A percentile compares a stretch with the other conserved stretches of the same genome.
Conservation (phyloP, 2,113 vertebrate genomes). For the Epinephelus moara region DNA sequence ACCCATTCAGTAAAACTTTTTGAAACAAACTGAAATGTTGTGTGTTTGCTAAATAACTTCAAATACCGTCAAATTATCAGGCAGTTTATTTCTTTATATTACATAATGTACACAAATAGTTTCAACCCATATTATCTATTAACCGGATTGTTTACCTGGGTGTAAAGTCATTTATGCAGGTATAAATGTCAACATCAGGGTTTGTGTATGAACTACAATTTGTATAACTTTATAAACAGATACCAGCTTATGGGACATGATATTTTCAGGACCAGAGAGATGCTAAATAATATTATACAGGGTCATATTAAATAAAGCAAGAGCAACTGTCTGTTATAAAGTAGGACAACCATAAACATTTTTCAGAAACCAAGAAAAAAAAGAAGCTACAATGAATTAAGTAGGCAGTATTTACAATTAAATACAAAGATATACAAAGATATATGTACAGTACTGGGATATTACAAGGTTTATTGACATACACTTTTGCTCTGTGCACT, state of each 20-base stretch:
- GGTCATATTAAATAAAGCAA: constrained; percentile 10
- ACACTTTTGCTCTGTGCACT: background rate
- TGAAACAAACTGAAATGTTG: constrained; percentile 3
- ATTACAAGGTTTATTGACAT: background rate
- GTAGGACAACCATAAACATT: constrained; percentile 18
- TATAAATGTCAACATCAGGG: constrained; percentile 7
- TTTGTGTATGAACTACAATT: constrained; percentile 18
- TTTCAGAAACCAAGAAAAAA: background rate
- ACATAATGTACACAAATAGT: constrained; percentile 49
- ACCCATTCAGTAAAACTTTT: background rate
- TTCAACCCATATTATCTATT: constrained; percentile 39
- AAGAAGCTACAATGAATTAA: background rate
- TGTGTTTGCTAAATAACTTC: constrained; percentile 9
- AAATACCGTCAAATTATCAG: constrained; percentile 32
- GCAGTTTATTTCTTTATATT: constrained; percentile 70
- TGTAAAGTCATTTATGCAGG: constrained; percentile 23
- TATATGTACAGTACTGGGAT: constrained; percentile 34
- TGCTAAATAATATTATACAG: background rate
- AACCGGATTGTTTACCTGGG: constrained; percentile 55
- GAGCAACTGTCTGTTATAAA: constrained; percentile 26
- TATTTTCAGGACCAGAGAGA: constrained; percentile 15
- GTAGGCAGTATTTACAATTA: constrained; percentile 10
- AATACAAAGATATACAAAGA: constrained; percentile 21
- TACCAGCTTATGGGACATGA: constrained; percentile 10
- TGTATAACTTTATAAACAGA: constrained; percentile 29